phyloP scores from a whole-genome alignment of 1,140 invertebrate genomes.

The Sitobion miscanthi region DNA sequence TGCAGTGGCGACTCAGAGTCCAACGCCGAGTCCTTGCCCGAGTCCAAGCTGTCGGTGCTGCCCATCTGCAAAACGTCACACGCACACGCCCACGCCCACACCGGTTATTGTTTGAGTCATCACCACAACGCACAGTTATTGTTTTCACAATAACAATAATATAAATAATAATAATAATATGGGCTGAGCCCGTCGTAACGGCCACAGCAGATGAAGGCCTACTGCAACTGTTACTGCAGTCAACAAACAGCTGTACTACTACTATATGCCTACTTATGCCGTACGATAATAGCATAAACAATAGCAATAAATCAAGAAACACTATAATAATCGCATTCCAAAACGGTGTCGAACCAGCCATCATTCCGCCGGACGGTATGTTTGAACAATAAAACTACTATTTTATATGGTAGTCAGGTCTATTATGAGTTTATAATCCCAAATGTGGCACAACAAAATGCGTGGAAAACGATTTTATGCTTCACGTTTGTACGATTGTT shows the following conservation, averaged over 20 bases:
- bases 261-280: not conserved
- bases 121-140: not conserved
- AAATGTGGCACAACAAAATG: not conserved
- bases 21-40: conserved; percentile 57
- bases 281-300: not conserved
- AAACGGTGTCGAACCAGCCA: not conserved
- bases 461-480: not conserved
- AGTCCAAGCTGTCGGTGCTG: conserved; percentile 58
- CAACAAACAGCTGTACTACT: too few species aligned
- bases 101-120: not conserved
- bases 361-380: not conserved
- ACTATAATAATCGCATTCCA: not conserved
- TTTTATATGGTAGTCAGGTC: not conserved
- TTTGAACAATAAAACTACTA: not conserved
- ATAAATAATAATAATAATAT: not conserved
- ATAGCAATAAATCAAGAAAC: not conserved
- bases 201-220: not conserved
- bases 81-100: not conserved
- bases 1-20: conserved; percentile 51
- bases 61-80: conserved; percentile 55
- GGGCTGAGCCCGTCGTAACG: too few species aligned
- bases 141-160: not conserved
- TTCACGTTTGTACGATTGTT: not conserved
- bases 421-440: not conserved
- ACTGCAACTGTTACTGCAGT: not conserved